Percentiles rank a stretch among this genome's conserved stretches.
These are phyloP conservation scores for Thomomys bottae DNA, from an alignment of 2,113 vertebrate genomes.

Conservation along the genomic window DNA sequence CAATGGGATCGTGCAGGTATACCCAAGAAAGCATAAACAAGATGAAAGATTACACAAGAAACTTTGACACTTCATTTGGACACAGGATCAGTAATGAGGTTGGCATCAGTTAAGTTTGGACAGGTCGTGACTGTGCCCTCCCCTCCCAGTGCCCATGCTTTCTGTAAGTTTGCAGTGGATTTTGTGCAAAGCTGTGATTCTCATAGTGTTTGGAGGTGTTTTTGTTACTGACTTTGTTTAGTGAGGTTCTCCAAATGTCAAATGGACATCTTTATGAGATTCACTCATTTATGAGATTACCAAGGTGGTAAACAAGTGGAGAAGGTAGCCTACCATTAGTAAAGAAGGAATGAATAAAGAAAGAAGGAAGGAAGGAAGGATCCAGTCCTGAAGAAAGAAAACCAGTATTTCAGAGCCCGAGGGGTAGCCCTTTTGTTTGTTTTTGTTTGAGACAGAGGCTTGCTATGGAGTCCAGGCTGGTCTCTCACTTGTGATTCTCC, in stretches of 20 bases:
- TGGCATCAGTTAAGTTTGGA: background rate
- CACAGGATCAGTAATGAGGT: background rate
- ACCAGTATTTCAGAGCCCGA: too few relatives aligned
- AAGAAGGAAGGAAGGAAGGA: too few relatives aligned
- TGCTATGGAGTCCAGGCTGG: background rate
- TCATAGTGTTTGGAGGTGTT: background rate
- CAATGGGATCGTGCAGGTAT: background rate
- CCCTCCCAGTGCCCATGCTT: background rate
- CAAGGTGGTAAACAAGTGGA: too few relatives aligned
- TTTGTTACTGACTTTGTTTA: background rate
- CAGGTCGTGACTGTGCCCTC: background rate
- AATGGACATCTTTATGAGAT: too few relatives aligned
- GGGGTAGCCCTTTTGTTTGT: background rate
- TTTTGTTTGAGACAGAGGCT: background rate
- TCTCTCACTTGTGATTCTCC: background rate
- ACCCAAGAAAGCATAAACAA: background rate
- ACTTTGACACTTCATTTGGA: background rate
- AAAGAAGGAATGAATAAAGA: too few relatives aligned
- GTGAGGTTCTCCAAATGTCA: too few relatives aligned
- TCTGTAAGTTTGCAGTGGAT: background rate
- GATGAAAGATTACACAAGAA: too few relatives aligned
- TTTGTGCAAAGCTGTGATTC: background rate
- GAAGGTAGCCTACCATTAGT: too few relatives aligned
- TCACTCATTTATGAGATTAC: too few relatives aligned
- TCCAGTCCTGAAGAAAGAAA: too few relatives aligned